Conservation (phyloP, 2,797 vertebrate genomes). For the Bradypodion ventrale region DNA sequence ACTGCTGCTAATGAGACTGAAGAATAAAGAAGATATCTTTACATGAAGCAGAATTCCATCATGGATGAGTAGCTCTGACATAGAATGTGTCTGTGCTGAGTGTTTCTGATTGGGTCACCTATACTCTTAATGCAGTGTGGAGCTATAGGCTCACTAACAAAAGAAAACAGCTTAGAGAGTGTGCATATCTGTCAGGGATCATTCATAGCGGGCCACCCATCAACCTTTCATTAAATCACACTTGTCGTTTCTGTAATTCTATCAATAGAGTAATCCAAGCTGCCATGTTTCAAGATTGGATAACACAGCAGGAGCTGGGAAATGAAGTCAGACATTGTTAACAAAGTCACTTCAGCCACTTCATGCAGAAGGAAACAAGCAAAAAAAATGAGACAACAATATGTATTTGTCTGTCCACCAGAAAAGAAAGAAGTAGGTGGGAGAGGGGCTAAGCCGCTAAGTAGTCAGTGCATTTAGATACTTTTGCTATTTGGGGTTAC, state of each 20-base stretch:
- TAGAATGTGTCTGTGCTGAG: too few relatives aligned
- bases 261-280: conserved; percentile 66
- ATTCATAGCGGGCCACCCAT: conserved; percentile 68
- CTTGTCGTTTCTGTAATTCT: conserved; percentile 68
- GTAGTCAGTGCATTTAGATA: conserved; percentile 65
- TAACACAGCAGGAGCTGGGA: conserved; percentile 65
- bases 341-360: conserved; percentile 67
- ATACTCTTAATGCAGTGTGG: too few relatives aligned
- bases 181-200: conserved; percentile 53
- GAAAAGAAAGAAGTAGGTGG: conserved; percentile 54
- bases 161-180: conserved; percentile 44
- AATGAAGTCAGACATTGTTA: conserved; percentile 72
- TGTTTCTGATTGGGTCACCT: too few relatives aligned
- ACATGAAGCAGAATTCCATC: too few relatives aligned
- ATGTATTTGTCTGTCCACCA: conserved; percentile 66
- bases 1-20: too few relatives aligned
- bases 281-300: conserved; percentile 63
- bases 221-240: conserved; percentile 70
- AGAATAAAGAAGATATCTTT: too few relatives aligned
- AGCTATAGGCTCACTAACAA: neutral
- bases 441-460: conserved; percentile 60
- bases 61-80: too few relatives aligned
- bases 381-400: conserved; percentile 49
- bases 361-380: conserved; percentile 59
- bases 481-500: conserved; percentile 49